Evolutionary conservation across 2,888 invertebrate genomes (phyloP), one percentile per base, ranked within the genome.

Genomic region (Autographa gamma): DNA sequence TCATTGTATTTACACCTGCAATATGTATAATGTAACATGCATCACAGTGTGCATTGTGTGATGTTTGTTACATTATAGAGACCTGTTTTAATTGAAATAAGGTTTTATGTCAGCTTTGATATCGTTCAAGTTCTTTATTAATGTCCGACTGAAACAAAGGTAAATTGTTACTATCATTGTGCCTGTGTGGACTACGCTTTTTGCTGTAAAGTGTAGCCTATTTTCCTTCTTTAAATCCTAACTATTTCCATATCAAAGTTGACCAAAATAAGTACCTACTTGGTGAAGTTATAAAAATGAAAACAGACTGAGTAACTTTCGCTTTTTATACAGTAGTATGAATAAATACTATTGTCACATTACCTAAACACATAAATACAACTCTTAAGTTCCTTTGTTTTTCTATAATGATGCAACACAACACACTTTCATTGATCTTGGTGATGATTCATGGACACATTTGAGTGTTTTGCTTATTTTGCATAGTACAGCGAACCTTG

Each of bases 1-100:
- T 80, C 74, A 79, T 81, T 16, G 64, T 52, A 71, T 38, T 77
- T 69, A 81, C 82, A 75, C 77, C 69, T 81, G 71, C 70, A 72
- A 48, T 56, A 19, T 56, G 54, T 56, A 19, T 48, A n/a, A 69
- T 61, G 61, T 69, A 67, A 71, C 43, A 66, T 72, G 73, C 58
- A 69, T 32, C n/a, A 56, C 66, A 59, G 64, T 43, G 58, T 79
- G 48, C 48, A 48, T 48, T 48, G n/a, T 48, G 48, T 48, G 48
- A 48, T 48, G 48, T 48, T 48, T n/a, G n/a, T 48, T 48, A 48
- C 48, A n/a, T 48, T n/a, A 66, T 67, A 41, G 43, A n/a, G 9
- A 61, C 48, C 48, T 54, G 63, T 60, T 74, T 43, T 64, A 56
- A 48, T 48, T n/a, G n/a, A n/a, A 48, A 43, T 14, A 14, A 43